A percentile compares a stretch with the other conserved stretches of the same genome.
Evolutionary conservation across 2,888 invertebrate species (phyloP).

Genomic region (Elgonia sp.): DNA sequence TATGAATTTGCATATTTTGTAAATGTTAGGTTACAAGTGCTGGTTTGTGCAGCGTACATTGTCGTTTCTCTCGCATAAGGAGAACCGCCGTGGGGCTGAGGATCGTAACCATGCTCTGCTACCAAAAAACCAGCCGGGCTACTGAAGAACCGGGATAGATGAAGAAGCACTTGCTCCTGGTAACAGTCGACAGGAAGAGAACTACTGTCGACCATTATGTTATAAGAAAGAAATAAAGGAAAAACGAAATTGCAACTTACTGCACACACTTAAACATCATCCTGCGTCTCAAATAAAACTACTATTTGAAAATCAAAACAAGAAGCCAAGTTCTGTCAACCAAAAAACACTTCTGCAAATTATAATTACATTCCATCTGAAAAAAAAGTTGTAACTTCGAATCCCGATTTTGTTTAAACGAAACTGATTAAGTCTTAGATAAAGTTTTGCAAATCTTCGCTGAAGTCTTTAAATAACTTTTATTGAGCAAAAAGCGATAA

Average conservation of each 20-base stretch:
- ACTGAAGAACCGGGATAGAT: slow-evolving; percentile 81
- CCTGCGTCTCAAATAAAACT: neutral
- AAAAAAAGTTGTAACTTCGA: neutral
- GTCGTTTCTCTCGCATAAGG: slow-evolving; percentile 80
- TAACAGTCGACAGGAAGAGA: slow-evolving; percentile 66
- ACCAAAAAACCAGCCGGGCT: slow-evolving; percentile 86
- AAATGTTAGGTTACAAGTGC: slow-evolving; percentile 19
- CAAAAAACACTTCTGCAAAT: neutral
- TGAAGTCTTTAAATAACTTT: slow-evolving; percentile 20
- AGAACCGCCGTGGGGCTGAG: slow-evolving; percentile 77
- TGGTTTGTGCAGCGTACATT: slow-evolving; percentile 66
- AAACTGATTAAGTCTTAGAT: neutral
- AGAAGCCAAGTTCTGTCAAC: neutral
- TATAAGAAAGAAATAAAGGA: slow-evolving; percentile 15
- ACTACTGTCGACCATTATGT: slow-evolving; percentile 65
- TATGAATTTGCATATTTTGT: slow-evolving; percentile 55
- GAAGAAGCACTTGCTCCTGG: slow-evolving; percentile 71
- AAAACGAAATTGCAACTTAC: slow-evolving; percentile 5
- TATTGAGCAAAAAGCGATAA: slow-evolving; percentile 50
- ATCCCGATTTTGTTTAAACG: neutral
- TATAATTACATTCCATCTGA: neutral
- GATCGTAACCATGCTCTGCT: slow-evolving; percentile 81
- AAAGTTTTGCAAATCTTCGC: neutral
- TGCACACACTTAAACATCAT: neutral
- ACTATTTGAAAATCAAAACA: too few species aligned